Evolutionary conservation across 2,888 invertebrate species (phyloP).

Genomic region (Ornithoptera alexandrae): DNA sequence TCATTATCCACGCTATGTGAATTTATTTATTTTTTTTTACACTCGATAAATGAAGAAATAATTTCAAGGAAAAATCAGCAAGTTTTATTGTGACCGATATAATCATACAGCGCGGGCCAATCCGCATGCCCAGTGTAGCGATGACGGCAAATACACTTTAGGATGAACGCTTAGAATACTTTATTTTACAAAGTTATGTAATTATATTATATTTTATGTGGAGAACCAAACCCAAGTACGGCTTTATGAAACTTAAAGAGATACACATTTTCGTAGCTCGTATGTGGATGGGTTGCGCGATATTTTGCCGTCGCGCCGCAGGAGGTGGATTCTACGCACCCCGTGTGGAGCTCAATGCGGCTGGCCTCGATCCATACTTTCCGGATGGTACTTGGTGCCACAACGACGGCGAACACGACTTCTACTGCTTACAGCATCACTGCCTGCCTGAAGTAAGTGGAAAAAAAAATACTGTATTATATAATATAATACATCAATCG

Average conservation of each 20-base stretch:
- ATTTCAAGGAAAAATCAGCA: too few relatives aligned
- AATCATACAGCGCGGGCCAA: too few relatives aligned
- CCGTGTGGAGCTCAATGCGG: slow-evolving; percentile 86
- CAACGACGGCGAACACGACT: slow-evolving; percentile 81
- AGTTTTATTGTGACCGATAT: too few relatives aligned
- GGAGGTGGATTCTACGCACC: slow-evolving; percentile 87
- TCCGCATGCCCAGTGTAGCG: too few relatives aligned
- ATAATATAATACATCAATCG: not conserved
- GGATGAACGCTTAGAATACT: too few relatives aligned
- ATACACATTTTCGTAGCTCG: slow-evolving; percentile 64
- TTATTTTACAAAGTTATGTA: too few relatives aligned
- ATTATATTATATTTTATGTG: not conserved
- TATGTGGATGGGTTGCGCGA: slow-evolving; percentile 89
- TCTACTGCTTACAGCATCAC: slow-evolving; percentile 87
- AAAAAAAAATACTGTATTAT: not conserved
- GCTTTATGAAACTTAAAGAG: not conserved
- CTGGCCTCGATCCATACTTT: slow-evolving; percentile 86
- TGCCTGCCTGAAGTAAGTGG: slow-evolving; percentile 84
- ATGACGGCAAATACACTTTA: too few relatives aligned
- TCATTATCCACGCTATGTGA: too few relatives aligned
- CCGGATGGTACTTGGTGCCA: slow-evolving; percentile 92
- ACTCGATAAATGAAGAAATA: too few relatives aligned
- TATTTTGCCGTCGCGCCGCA: slow-evolving; percentile 85
- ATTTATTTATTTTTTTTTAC: too few relatives aligned
- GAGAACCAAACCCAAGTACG: too few relatives aligned